Conservation (phyloP, 2,113 vertebrate genomes). For the Platysternon megacephalum region DNA sequence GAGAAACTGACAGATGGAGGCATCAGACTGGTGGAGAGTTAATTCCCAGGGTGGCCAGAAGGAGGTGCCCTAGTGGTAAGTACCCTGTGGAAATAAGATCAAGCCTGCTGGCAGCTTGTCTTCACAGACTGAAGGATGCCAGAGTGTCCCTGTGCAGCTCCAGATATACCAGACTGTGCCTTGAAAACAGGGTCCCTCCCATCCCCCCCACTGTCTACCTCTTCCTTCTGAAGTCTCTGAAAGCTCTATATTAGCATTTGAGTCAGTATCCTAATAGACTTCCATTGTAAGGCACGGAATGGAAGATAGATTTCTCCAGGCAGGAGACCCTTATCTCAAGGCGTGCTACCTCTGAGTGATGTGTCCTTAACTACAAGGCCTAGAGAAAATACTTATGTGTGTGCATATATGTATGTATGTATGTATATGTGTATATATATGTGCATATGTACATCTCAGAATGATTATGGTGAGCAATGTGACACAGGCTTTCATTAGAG, state of each 20-base stretch:
- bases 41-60: background rate
- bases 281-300: background rate
- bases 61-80: background rate
- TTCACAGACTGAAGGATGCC: background rate
- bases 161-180: background rate
- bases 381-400: background rate
- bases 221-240: background rate
- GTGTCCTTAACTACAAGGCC: background rate
- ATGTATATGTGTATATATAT: background rate
- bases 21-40: background rate
- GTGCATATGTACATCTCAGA: background rate
- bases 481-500: background rate
- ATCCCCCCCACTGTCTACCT: background rate
- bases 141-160: background rate
- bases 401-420: too few relatives aligned
- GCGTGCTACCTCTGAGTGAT: background rate
- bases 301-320: fast-evolving
- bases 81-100: background rate
- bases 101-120: background rate
- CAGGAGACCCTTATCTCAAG: background rate
- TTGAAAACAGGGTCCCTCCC: background rate
- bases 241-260: background rate
- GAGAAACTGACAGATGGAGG: background rate
- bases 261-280: background rate
- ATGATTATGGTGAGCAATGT: background rate